Conservation (phyloP, 2,113 vertebrate species). For the Alces alces region DNA sequence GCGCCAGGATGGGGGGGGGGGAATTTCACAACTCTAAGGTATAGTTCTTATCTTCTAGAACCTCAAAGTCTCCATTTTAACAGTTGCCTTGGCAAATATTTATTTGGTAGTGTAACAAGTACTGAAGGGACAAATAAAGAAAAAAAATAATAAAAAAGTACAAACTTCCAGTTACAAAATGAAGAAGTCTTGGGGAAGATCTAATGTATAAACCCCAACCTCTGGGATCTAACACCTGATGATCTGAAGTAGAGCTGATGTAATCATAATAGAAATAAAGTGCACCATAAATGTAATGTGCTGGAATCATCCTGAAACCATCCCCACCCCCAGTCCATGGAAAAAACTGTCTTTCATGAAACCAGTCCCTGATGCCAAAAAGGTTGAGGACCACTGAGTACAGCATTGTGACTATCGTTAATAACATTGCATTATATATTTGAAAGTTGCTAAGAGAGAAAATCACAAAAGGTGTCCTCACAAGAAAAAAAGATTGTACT, state of each 20-base stretch:
- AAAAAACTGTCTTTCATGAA: background rate
- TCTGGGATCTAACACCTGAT: background rate
- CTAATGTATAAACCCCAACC: background rate
- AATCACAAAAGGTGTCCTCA: background rate
- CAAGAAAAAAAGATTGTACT: background rate
- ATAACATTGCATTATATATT: background rate
- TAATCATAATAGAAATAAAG: background rate
- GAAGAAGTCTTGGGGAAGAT: background rate
- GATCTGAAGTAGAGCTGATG: background rate
- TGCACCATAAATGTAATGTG: background rate
- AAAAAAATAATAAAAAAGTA: background rate
- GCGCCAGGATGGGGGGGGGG: background rate
- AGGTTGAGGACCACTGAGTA: background rate
- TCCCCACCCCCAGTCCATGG: background rate
- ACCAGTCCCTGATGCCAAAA: background rate
- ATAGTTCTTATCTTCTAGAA: background rate
- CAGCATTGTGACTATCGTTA: background rate
- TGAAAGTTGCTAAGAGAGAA: background rate
- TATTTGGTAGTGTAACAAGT: background rate
- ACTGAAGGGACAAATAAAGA: background rate
- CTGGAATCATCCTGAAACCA: background rate
- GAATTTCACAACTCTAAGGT: background rate
- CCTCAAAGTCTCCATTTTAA: background rate
- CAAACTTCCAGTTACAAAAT: background rate
- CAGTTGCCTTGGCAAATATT: background rate